Evolutionary conservation across 2,888 invertebrate genomes (phyloP).

Genomic region (Campoplex nolae): DNA sequence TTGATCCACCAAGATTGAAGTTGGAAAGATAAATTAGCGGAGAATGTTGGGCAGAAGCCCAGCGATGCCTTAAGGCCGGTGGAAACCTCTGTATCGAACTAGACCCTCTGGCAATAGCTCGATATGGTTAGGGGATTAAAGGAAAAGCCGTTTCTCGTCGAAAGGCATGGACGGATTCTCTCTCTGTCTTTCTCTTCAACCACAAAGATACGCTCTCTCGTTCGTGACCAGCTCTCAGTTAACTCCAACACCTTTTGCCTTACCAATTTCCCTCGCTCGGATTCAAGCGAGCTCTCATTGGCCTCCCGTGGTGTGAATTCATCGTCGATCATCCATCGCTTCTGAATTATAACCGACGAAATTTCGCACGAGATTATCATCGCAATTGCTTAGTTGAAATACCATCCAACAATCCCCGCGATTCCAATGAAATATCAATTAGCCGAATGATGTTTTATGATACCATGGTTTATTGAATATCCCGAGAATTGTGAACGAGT

Average conservation of each 20-base stretch:
- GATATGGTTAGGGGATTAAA: constrained; percentile 47
- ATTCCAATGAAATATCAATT: constrained; percentile 2
- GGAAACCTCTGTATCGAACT: constrained; percentile 32
- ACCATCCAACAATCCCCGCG: not conserved
- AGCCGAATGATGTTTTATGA: not conserved
- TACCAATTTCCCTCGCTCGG: constrained; percentile 23
- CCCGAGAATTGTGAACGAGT: not conserved
- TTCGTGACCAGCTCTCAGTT: not conserved
- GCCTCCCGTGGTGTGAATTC: not conserved
- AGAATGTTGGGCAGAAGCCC: constrained; percentile 14
- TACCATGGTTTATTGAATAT: not conserved
- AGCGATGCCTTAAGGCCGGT: constrained; percentile 9
- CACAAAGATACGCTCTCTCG: not conserved
- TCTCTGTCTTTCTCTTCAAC: not conserved
- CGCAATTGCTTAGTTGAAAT: not conserved
- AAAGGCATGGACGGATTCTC: constrained; percentile 18
- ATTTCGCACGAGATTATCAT: not conserved
- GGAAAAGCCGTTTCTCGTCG: constrained; percentile 33
- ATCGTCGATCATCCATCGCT: constrained; percentile 25
- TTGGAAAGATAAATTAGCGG: constrained; percentile 38
- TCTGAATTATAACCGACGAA: constrained; percentile 7
- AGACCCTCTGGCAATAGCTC: constrained; percentile 22
- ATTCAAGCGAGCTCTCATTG: not conserved
- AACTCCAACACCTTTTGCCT: constrained; percentile 14
- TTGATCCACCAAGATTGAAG: not conserved